phyloP scores from a whole-genome alignment of 1,140 invertebrate species.

The Teleopsis dalmanni region DNA sequence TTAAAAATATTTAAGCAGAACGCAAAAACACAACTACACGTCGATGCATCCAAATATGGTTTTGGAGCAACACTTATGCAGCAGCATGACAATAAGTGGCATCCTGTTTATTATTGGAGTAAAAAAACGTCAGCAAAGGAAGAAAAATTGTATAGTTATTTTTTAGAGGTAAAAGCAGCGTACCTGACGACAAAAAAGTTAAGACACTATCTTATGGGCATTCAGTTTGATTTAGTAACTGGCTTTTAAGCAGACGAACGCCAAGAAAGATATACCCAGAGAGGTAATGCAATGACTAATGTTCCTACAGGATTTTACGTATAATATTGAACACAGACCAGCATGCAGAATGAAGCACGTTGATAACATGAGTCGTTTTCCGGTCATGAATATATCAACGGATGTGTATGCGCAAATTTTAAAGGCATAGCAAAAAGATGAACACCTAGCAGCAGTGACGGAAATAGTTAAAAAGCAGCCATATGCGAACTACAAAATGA shows the following conservation, averaged over 20 bases:
- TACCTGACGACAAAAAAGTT: slow-evolving; percentile 20
- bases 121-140: slow-evolving; percentile 25
- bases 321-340: slow-evolving; percentile 39
- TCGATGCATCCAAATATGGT: slow-evolving; percentile 18
- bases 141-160: slow-evolving; percentile 34
- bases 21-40: slow-evolving; percentile 16
- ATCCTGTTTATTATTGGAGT: slow-evolving; percentile 3
- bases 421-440: slow-evolving; percentile 1
- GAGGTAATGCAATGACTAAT: slow-evolving; percentile 23
- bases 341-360: slow-evolving; percentile 28
- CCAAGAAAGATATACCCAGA: slow-evolving; percentile 23
- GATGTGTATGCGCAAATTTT: not conserved
- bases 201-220: slow-evolving; percentile 12
- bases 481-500: not conserved
- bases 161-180: slow-evolving; percentile 22
- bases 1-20: slow-evolving; percentile 12
- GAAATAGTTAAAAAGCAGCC: not conserved
- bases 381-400: slow-evolving; percentile 5
- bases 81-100: slow-evolving; percentile 4
- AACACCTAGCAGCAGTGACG: not conserved
- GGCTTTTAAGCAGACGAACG: slow-evolving; percentile 29
- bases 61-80: slow-evolving; percentile 19
- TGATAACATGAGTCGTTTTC: slow-evolving; percentile 24
- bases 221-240: slow-evolving; percentile 6
- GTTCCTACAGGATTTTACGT: slow-evolving; percentile 32